A percentile compares a stretch with the other conserved stretches of the same genome.
Conservation (phyloP, 2,113 vertebrate species). For the Podarcis raffonei region DNA sequence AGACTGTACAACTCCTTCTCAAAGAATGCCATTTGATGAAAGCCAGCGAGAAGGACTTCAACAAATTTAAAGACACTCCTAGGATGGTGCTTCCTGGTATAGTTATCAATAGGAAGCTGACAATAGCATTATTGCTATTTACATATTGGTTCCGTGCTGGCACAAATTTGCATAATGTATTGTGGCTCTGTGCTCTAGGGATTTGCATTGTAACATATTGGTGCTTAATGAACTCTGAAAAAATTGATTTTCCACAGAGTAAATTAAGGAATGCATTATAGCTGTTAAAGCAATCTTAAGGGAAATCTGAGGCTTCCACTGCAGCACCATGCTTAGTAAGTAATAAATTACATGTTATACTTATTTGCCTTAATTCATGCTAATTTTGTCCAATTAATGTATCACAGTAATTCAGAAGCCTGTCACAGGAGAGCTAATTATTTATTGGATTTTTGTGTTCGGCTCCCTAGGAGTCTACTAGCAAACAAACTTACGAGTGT, state of each 20-base stretch:
- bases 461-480: conserved; percentile 85
- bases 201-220: conserved; percentile 99
- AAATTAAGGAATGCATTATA: conserved; percentile 99
- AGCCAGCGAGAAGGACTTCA: conserved; percentile 45
- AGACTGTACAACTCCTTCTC: conserved; percentile 34
- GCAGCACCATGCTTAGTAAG: conserved; percentile 98
- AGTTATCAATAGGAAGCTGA: conserved; percentile 86
- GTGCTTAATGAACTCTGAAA: conserved; percentile 99
- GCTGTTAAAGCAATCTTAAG: conserved; percentile 99
- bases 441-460: conserved; percentile 91
- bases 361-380: conserved; percentile 99
- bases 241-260: conserved; percentile 99
- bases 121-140: conserved; percentile 94
- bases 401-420: conserved; percentile 96
- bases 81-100: conserved; percentile 74
- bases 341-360: conserved; percentile 99
- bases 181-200: conserved; percentile 92
- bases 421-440: conserved; percentile 99
- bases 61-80: conserved; percentile 66
- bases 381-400: conserved; percentile 99
- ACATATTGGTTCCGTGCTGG: conserved; percentile 92
- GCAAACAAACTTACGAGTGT: conserved; percentile 87
- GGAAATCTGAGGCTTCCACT: conserved; percentile 97
- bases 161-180: conserved; percentile 98
- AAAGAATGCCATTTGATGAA: conserved; percentile 35